phyloP scores from a whole-genome alignment of 2,113 vertebrate genomes.

The Cyanoderma ruficeps region DNA sequence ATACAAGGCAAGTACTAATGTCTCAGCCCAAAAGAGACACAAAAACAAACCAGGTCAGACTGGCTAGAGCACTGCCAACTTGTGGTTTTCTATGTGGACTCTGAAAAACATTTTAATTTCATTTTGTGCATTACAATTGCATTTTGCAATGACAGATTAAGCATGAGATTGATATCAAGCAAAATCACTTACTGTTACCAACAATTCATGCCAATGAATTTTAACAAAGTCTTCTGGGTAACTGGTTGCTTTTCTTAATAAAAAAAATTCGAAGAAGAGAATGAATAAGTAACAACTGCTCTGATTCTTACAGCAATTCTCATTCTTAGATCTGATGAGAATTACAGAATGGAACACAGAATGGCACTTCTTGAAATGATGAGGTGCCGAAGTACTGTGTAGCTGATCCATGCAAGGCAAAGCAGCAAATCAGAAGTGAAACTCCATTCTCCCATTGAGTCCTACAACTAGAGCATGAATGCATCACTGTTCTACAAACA shows the following conservation, averaged over 20 bases:
- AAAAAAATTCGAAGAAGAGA: not conserved
- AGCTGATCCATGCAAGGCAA: not conserved
- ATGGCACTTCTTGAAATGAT: not conserved
- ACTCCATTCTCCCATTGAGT: not conserved
- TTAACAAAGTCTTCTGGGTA: not conserved
- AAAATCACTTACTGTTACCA: not conserved
- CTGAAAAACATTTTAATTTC: not conserved
- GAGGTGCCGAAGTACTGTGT: not conserved
- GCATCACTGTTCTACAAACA: not conserved
- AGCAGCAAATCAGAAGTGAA: not conserved
- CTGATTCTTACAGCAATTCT: not conserved
- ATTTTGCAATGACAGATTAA: not conserved
- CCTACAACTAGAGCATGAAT: not conserved
- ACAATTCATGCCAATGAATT: not conserved
- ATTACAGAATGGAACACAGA: not conserved
- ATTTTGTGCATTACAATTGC: not conserved
- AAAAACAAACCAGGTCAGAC: not conserved
- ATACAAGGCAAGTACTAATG: not conserved
- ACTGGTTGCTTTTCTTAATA: not conserved
- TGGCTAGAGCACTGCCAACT: not conserved
- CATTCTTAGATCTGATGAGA: not conserved
- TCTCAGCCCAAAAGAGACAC: not conserved
- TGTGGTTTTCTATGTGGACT: not conserved
- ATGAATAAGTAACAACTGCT: not conserved
- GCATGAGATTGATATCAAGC: not conserved